phyloP scores from a whole-genome alignment of 1,140 invertebrate genomes.

The Trypoxylus dichotomus region DNA sequence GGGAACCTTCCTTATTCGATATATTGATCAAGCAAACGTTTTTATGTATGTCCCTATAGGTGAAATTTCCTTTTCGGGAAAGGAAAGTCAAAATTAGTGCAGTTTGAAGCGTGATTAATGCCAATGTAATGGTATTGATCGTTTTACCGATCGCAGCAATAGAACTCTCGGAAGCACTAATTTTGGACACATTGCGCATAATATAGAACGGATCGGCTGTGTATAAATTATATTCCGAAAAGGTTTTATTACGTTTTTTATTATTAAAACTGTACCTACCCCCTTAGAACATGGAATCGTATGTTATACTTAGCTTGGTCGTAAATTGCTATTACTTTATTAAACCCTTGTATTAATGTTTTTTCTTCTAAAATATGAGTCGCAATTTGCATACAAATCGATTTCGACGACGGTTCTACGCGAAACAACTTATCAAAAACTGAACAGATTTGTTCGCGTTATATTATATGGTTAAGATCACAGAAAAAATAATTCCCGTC shows the following conservation, averaged over 20 bases:
- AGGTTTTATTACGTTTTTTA: slow-evolving; percentile 14
- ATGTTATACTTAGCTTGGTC: slow-evolving; percentile 4
- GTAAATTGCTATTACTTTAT: slow-evolving; percentile 25
- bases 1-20: too few relatives aligned
- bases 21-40: too few relatives aligned
- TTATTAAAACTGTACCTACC: not conserved
- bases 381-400: slow-evolving; percentile 18
- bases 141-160: not conserved
- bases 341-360: slow-evolving; percentile 20
- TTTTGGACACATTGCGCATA: not conserved
- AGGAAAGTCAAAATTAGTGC: too few relatives aligned
- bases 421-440: slow-evolving; percentile 17
- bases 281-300: slow-evolving; percentile 1
- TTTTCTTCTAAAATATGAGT: slow-evolving; percentile 14
- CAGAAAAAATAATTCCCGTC: slow-evolving; percentile 20
- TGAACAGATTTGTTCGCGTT: slow-evolving; percentile 11
- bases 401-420: slow-evolving; percentile 20
- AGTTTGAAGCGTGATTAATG: not conserved
- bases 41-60: too few relatives aligned
- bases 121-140: not conserved
- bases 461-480: slow-evolving; percentile 9
- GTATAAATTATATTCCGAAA: not conserved
- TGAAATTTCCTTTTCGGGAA: too few relatives aligned
- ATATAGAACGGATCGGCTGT: not conserved
- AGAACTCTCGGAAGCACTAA: not conserved